Evolutionary conservation across 2,888 invertebrate genomes (phyloP).

Genomic region (Carcina quercana): DNA sequence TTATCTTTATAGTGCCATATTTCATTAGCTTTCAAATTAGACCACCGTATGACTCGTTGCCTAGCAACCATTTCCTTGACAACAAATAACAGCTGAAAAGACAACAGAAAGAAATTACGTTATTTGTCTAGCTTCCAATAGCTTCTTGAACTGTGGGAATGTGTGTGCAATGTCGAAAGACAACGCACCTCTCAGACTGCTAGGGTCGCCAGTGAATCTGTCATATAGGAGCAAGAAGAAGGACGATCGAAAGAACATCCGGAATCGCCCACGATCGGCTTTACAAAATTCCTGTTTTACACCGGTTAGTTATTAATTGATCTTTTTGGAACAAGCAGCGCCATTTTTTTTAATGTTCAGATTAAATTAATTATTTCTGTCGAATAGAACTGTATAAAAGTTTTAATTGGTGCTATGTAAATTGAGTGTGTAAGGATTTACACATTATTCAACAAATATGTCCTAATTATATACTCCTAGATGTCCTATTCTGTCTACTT

Average conservation of each 20-base stretch:
- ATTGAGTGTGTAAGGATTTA: too few species aligned
- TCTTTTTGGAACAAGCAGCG: too few species aligned
- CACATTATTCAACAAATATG: too few species aligned
- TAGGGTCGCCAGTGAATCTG: slow-evolving; percentile 64
- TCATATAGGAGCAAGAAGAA: slow-evolving; percentile 58
- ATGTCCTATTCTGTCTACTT: too few species aligned
- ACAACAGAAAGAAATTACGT: not conserved
- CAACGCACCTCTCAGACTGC: slow-evolving; percentile 52
- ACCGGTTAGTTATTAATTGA: slow-evolving; percentile 3
- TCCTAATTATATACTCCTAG: too few species aligned
- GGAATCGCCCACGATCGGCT: slow-evolving; percentile 58
- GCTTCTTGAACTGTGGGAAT: slow-evolving; percentile 25
- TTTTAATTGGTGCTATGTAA: too few species aligned
- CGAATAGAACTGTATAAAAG: too few species aligned
- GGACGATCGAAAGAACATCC: slow-evolving; percentile 50
- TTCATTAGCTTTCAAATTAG: too few species aligned
- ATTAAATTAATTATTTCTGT: too few species aligned
- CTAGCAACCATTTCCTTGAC: slow-evolving; percentile 9
- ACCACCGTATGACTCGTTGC: slow-evolving; percentile 4
- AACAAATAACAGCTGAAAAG: slow-evolving; percentile 6
- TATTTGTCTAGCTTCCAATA: not conserved
- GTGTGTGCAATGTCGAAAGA: slow-evolving; percentile 63
- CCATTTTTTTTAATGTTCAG: too few species aligned
- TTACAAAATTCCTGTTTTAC: slow-evolving; percentile 50
- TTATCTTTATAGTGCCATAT: too few species aligned